Evolutionary conservation across 2,888 invertebrate species (phyloP).

Genomic region (Heliconius ismenius): DNA sequence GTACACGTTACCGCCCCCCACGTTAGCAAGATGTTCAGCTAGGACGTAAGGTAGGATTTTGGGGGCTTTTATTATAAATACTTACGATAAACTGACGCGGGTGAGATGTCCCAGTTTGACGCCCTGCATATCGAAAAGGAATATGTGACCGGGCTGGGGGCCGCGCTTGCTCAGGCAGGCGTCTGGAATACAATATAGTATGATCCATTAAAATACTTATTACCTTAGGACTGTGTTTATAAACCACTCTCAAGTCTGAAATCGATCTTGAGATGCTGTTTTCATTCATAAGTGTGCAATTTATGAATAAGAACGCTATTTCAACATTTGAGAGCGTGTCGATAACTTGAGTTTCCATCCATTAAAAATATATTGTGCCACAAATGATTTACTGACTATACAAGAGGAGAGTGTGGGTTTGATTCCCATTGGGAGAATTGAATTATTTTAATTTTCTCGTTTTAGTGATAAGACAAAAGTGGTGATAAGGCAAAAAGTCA

Average conservation of each 20-base stretch:
- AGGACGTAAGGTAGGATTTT: too few species aligned
- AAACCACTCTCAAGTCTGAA: too few species aligned
- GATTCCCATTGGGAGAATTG: neutral
- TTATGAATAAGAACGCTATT: too few species aligned
- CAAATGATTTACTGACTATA: neutral
- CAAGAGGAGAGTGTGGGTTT: too few species aligned
- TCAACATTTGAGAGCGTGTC: too few species aligned
- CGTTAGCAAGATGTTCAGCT: too few species aligned
- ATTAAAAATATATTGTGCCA: neutral
- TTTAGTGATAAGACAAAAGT: too few species aligned
- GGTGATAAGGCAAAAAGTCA: too few species aligned
- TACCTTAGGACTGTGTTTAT: neutral
- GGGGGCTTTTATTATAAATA: slow-evolving; percentile 44
- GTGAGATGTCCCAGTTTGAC: slow-evolving; percentile 83
- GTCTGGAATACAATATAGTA: slow-evolving; percentile 65
- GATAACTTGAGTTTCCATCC: neutral
- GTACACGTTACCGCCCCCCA: too few species aligned
- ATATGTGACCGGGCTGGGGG: slow-evolving; percentile 83
- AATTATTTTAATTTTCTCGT: neutral
- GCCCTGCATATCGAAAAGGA: slow-evolving; percentile 86
- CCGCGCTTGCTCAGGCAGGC: slow-evolving; percentile 81
- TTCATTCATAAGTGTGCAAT: too few species aligned
- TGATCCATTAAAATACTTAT: neutral
- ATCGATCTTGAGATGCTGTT: too few species aligned
- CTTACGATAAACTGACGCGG: slow-evolving; percentile 80